Evolutionary conservation across 2,888 invertebrate genomes (phyloP).

Genomic region (Thumatha senex): DNA sequence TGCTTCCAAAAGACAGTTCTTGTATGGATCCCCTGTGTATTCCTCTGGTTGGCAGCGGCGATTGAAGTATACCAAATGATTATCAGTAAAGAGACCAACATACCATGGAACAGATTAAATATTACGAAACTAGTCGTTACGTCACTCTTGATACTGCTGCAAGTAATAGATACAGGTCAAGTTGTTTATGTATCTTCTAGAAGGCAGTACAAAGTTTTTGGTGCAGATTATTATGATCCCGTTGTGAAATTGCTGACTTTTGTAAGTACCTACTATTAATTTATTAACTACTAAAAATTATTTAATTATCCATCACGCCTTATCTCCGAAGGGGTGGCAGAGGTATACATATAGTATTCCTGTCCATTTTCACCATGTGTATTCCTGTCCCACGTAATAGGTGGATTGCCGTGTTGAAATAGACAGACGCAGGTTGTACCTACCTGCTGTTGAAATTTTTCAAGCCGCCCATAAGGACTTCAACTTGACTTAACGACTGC

Average conservation of each 20-base stretch:
- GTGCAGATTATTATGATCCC: slow-evolving; percentile 53
- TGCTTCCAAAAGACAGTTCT: slow-evolving; percentile 96
- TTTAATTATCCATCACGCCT: no score
- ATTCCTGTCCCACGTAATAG: no score
- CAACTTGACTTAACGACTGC: no score
- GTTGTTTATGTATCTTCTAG: slow-evolving; percentile 79
- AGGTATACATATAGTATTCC: no score
- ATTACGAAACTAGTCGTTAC: slow-evolving; percentile 86
- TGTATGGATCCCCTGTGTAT: slow-evolving; percentile 93
- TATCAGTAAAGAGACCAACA: slow-evolving; percentile 88
- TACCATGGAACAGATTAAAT: slow-evolving; percentile 89
- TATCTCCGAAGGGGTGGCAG: no score
- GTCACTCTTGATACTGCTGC: slow-evolving; percentile 84
- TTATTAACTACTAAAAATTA: no score
- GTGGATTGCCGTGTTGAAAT: no score
- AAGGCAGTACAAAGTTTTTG: slow-evolving; percentile 76
- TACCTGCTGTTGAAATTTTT: no score
- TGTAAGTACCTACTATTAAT: slow-evolving; percentile 85
- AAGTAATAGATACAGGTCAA: slow-evolving; percentile 85
- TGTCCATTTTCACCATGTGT: no score
- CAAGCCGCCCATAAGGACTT: no score
- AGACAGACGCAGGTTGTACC: no score
- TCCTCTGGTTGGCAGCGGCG: slow-evolving; percentile 89
- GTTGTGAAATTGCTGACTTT: slow-evolving; percentile 89
- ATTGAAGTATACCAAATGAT: slow-evolving; percentile 89